Evolutionary conservation across 1,140 invertebrate genomes (phyloP), one percentile per base, ranked within the genome.

Genomic region (Drosophila bocki): DNA sequence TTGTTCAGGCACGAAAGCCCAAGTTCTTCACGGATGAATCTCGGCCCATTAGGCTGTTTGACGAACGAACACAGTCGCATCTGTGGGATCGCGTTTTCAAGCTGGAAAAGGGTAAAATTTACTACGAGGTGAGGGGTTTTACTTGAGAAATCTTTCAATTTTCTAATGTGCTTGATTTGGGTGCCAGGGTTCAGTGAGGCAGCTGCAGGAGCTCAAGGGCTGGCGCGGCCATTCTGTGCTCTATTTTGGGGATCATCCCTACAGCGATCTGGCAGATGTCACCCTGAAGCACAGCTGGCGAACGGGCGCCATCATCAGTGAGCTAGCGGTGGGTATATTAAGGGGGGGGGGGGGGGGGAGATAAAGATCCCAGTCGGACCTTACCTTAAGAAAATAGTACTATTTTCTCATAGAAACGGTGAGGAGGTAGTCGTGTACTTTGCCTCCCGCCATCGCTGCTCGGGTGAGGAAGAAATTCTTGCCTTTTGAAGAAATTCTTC

Each of bases 161-260:
- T 17, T 13, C 6, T 13, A 8, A 17, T 37, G 4, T 11, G 1
- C 7, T 33, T 2, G 3, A 19, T 1, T n/a, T 3, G 2, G 29
- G 26, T 9, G 42, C 91, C 91, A 98, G 97, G 98, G 98, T 7
- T 99, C 98, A 33, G 96, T 99, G 9, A 96, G 96, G 86, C 96
- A 98, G 86, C 93, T 99, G 37, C 97, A 98, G 92, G 96, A 98
- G 48, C 94, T 99, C 87, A 99, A 98, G 7, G 97, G 97, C 0
- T 99, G 98, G 98, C 94, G 95, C 59, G 98, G 98, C 0, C 96
- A 97, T 80, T 96, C 97, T 78, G 98, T 99, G 12, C 93, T 99
- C 8, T 99, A 99, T 93, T 99, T 99, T 94, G 99, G 98, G 1
- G 98, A 99, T 94, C 98, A 99, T 94, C 98, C 99, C 0, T 99